Base-by-base conservation (phyloP, 2,888 invertebrate species). In the Acleris cristana region DNA sequence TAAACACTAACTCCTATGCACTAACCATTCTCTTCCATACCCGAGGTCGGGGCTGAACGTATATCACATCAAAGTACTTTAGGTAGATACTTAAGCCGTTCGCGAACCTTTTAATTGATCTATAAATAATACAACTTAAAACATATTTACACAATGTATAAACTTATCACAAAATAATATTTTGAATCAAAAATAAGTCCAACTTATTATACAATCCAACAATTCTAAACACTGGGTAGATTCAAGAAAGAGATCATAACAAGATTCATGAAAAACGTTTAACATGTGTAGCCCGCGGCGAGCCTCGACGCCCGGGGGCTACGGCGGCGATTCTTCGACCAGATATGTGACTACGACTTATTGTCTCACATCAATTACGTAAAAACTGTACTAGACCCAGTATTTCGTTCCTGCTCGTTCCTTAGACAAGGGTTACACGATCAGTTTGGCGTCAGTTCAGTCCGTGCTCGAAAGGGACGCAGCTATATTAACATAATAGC, bases 171-270 rank as follows among this genome's bases (percentile, higher is more conserved):
- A 89, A 90, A 89, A 88, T 88, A 88, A 86, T 65, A 71, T 72
- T 77, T 78, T 79, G 79, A 82, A 81, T 80, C 84, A 84, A 83
- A 89, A 87, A 80, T 85, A 83, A 87, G 81, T 82, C 76, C 80
- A 84, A 82, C 85, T 77, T 79, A 83, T 85, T 82, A 83, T 85
- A 86, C 84, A 87, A 82, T 86, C 87, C 89, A 88, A 86, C 88
- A 87, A 88, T 81, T 84, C 78, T 82, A 87, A 85, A 88, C 92
- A 92, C 92, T 92, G 91, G 92, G 91, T 80, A 92, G 92, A 92
- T 92, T 92, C 92, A 83, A 84, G 80, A 82, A 86, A 87, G 92
- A 92, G 92, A 92, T 92, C 92, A 92, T 88, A 83, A 86, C 85
- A 87, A 92, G 92, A 92, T 92, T 92, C 92, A 89, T 82, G 81